Evolutionary conservation across 2,888 invertebrate genomes (phyloP).

Genomic region (Lasioglossum marginatum): DNA sequence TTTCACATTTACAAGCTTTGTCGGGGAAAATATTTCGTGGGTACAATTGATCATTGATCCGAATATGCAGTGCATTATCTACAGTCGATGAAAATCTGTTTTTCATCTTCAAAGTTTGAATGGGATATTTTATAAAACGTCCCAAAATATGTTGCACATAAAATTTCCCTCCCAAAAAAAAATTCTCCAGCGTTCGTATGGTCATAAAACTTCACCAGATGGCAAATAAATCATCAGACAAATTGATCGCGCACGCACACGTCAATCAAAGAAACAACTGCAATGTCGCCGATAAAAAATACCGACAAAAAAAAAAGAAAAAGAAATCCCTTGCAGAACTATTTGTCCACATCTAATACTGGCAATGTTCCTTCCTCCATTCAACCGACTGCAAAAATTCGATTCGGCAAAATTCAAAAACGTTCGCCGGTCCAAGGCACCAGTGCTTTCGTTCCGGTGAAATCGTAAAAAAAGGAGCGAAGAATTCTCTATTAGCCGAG

Average conservation of each 20-base stretch:
- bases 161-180: background rate
- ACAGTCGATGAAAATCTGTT: background rate
- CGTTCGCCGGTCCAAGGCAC: background rate
- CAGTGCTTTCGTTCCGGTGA: background rate
- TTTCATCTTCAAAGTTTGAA: background rate
- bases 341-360: background rate
- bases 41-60: background rate
- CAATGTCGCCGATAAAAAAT: slow-evolving; percentile 1
- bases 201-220: background rate
- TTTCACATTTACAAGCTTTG: background rate
- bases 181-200: background rate
- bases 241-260: background rate
- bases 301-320: background rate
- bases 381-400: background rate
- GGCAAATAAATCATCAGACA: background rate
- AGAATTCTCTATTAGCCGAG: slow-evolving; percentile 13
- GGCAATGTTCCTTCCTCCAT: background rate
- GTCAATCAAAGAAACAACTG: slow-evolving; percentile 1
- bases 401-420: background rate
- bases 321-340: background rate
- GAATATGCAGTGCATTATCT: background rate
- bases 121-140: background rate
- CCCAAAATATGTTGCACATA: background rate
- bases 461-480: slow-evolving; percentile 2
- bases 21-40: background rate